A percentile compares a stretch with the other conserved stretches of the same genome.
Evolutionary conservation across 2,113 vertebrate genomes (phyloP).

Genomic region (Amphilophus citrinellus): DNA sequence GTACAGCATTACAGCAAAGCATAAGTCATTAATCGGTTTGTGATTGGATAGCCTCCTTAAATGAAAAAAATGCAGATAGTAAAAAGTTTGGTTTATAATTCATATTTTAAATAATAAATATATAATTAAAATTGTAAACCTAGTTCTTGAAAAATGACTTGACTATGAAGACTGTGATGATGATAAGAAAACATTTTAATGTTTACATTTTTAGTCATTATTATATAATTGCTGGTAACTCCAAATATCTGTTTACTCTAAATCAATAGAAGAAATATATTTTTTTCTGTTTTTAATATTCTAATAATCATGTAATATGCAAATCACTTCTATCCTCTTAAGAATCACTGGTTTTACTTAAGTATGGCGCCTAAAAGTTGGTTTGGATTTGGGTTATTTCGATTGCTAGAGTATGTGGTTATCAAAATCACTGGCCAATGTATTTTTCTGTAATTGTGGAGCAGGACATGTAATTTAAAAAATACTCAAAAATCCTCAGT

Average conservation of each 20-base stretch:
- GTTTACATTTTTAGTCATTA: background rate
- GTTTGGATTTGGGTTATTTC: background rate
- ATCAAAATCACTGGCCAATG: background rate
- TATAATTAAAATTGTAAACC: background rate
- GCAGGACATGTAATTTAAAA: background rate
- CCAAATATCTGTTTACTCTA: background rate
- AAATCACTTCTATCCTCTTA: background rate
- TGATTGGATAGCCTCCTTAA: background rate
- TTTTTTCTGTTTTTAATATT: too few species aligned
- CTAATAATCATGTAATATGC: background rate
- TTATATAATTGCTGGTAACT: rapidly evolving
- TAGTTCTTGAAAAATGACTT: background rate
- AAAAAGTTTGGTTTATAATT: background rate
- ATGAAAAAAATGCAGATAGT: background rate
- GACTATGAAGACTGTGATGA: background rate
- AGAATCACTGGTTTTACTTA: background rate
- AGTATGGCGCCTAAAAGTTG: background rate
- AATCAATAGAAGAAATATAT: background rate
- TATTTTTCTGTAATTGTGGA: background rate
- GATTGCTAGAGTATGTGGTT: background rate
- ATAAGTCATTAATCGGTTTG: background rate
- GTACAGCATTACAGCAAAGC: background rate
- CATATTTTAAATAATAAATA: background rate
- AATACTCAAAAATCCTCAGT: background rate
- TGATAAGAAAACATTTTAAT: background rate